Base-by-base conservation (phyloP, 2,888 invertebrate genomes). In the Agonopterix alstromeriana region DNA sequence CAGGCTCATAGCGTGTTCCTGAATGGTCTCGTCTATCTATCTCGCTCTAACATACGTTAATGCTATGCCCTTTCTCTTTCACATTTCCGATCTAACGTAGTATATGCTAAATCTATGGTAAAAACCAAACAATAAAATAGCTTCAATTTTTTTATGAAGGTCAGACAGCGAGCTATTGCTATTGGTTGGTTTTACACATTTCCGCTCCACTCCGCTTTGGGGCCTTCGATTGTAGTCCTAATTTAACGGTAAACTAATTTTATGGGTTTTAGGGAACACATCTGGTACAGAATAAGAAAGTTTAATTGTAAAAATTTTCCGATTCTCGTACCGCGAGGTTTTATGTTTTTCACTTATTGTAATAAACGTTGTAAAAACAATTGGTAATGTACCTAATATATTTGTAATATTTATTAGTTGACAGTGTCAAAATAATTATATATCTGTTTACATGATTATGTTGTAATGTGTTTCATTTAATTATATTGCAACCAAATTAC, bases 391-490 rank as follows among this genome's bases (percentile, higher is more conserved):
- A 65, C 12, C 67, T 52, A 67, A 65, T 60, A 70, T 70, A 68
- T 67, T 27, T 50, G 46, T 52, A 47, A 35, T 51, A 49, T 62
- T 65, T 80, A 73, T 80, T 81, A 82, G 74, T 84, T 86, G 86
- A 84, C 85, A 64, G 80, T 85, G 85, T 87, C 84, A 82, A 85
- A 78, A 77, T 82, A 79, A 82, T 76, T 78, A 82, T 83, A 85
- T 76, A 77, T 80, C 82, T 80, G 82, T 86, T 85, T 83, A 74
- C 82, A 81, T 27, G 27, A 70, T 43, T 73, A 65, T 66, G 67
- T 66, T 60, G 52, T 10, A 14, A 2, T 49, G 58, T 58, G 66
- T 83, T 83, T 82, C 70, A 76, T 77, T 83, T 68, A 5, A 10
- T 27, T 27, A 27, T 7, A 27, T 3, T 38, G 10, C 38, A 9